Percentiles rank a stretch among this genome's conserved stretches.
Conservation (phyloP, 2,797 vertebrate species). For the Mus spretus region DNA sequence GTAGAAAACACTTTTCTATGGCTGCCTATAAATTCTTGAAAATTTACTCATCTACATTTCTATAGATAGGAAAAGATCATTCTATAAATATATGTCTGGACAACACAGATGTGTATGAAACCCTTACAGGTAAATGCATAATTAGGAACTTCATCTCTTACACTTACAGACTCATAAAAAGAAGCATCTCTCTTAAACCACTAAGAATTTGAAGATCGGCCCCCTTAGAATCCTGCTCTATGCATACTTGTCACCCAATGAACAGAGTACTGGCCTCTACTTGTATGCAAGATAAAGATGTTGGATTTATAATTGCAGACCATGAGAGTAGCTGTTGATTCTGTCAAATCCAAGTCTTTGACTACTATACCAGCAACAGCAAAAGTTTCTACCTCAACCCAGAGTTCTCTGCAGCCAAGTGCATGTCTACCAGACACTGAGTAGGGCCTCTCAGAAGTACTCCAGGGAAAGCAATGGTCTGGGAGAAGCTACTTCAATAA, state of each 20-base stretch:
- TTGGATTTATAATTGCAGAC: slow-evolving; percentile 17
- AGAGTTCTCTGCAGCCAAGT: neutral
- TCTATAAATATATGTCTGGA: slow-evolving; percentile 65
- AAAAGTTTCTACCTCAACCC: neutral
- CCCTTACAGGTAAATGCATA: slow-evolving; percentile 55
- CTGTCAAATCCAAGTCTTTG: slow-evolving; percentile 10
- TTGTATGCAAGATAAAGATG: slow-evolving; percentile 28
- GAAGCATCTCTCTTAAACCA: slow-evolving; percentile 1
- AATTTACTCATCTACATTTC: slow-evolving; percentile 75
- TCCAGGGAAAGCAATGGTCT: neutral
- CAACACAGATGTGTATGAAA: slow-evolving; percentile 48
- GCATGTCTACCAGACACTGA: neutral
- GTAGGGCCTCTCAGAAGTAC: neutral
- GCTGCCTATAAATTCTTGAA: slow-evolving; percentile 86
- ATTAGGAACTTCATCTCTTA: slow-evolving; percentile 26
- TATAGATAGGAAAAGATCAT: slow-evolving; percentile 69
- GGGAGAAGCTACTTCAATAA: neutral
- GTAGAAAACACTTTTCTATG: slow-evolving; percentile 82
- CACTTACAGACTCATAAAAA: neutral
- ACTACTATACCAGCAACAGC: neutral
- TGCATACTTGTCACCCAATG: neutral
- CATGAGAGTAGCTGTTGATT: neutral
- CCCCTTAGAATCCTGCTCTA: slow-evolving; percentile 16
- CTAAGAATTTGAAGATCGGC: neutral
- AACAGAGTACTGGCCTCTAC: neutral